A percentile compares a stretch with the other conserved stretches of the same genome.
These are phyloP conservation scores for Peromyscus californicus DNA, from an alignment of 2,113 vertebrate genomes.

Conservation along the genomic window DNA sequence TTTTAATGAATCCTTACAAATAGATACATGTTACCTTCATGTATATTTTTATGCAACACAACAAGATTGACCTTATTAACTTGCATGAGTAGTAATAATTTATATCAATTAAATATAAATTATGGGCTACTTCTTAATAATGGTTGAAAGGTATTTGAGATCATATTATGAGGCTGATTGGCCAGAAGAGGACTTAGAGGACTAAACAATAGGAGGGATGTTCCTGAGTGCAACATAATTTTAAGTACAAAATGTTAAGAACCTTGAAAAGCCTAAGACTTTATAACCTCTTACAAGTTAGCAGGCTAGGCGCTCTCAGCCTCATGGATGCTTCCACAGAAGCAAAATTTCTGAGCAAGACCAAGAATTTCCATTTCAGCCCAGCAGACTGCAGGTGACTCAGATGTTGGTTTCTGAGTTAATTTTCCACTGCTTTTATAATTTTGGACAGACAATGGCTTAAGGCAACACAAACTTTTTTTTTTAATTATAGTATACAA, in stretches of 20 bases:
- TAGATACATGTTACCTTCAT: conserved; percentile 31
- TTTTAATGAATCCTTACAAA: background rate
- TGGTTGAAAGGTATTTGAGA: background rate
- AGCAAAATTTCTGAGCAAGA: background rate
- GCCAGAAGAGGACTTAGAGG: background rate
- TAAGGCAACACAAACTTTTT: background rate
- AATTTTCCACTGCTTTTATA: background rate
- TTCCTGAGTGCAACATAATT: background rate
- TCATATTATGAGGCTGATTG: conserved; percentile 50
- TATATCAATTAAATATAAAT: background rate
- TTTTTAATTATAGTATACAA: background rate
- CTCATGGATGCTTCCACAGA: background rate
- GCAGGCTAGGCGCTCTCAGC: background rate
- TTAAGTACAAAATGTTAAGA: conserved; percentile 21
- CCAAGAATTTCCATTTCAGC: background rate
- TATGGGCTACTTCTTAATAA: background rate
- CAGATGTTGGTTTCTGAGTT: background rate
- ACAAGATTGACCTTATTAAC: background rate
- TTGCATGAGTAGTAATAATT: conserved; percentile 13
- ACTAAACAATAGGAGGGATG: conserved; percentile 14
- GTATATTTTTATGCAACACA: conserved; percentile 29
- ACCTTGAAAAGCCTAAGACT: background rate
- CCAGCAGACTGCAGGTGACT: background rate
- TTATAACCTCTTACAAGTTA: background rate
- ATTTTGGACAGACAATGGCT: background rate